Percentiles rank a stretch among this genome's conserved stretches.
These are phyloP conservation scores for Acanthurus lineatus DNA, from an alignment of 2,797 vertebrate genomes.

Conservation along the genomic window DNA sequence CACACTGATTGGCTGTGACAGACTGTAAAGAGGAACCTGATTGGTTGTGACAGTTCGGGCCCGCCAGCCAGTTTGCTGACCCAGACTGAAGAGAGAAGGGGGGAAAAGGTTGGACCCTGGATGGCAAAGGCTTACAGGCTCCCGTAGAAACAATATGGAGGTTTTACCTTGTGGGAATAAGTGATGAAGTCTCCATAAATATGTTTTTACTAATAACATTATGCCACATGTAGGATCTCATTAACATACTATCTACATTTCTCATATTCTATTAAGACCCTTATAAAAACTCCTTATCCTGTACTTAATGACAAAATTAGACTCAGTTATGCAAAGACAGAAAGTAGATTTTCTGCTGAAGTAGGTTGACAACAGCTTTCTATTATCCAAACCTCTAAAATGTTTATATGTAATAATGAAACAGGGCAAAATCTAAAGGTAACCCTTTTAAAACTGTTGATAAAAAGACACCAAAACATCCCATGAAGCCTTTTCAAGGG, in stretches of 20 bases:
- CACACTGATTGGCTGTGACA: constrained; percentile 69
- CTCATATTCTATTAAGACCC: too few species aligned
- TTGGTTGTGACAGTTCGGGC: constrained; percentile 71
- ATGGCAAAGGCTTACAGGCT: constrained; percentile 21
- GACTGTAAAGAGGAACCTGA: constrained; percentile 65
- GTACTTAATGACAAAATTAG: too few species aligned
- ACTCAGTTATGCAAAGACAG: neutral
- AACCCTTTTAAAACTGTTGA: too few species aligned
- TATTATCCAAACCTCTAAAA: too few species aligned
- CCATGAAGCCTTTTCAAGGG: too few species aligned
- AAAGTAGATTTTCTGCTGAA: too few species aligned
- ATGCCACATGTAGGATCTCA: neutral
- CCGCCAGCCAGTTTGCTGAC: constrained; percentile 64
- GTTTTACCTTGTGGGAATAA: neutral
- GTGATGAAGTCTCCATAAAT: neutral
- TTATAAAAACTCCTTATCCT: too few species aligned
- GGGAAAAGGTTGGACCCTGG: constrained; percentile 23
- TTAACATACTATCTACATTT: neutral
- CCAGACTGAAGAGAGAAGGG: constrained; percentile 49
- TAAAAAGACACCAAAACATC: too few species aligned
- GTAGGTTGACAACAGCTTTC: too few species aligned
- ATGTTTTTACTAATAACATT: neutral
- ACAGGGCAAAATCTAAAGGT: too few species aligned
- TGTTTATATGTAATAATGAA: too few species aligned
- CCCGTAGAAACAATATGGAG: constrained; percentile 26